Percentiles rank a stretch among this genome's conserved stretches.
Conservation (phyloP, 2,888 invertebrate species). For the Lepetodrilus schrolli region DNA sequence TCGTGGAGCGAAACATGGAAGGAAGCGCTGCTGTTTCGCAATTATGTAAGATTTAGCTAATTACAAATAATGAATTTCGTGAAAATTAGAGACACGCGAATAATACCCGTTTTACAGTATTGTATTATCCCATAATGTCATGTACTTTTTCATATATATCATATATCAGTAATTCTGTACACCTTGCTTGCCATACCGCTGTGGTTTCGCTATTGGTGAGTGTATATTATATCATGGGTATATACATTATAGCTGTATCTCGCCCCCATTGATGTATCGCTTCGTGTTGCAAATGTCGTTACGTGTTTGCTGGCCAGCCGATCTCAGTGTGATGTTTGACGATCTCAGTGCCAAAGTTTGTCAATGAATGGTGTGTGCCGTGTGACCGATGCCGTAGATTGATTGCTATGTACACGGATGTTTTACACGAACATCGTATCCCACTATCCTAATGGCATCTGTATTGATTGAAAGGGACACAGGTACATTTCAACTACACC, state of each 20-base stretch:
- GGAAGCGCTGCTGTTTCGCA: too few species aligned
- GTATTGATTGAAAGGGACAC: conserved; percentile 3
- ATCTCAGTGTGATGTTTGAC: neutral
- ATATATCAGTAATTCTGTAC: conserved; percentile 5
- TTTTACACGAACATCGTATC: neutral
- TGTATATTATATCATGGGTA: conserved; percentile 17
- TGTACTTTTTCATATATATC: too few species aligned
- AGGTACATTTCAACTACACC: conserved; percentile 3
- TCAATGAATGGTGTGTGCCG: neutral
- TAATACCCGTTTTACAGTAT: too few species aligned
- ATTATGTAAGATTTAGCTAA: too few species aligned
- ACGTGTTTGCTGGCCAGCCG: neutral
- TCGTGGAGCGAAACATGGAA: too few species aligned
- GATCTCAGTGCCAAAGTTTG: neutral
- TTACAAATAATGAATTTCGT: too few species aligned
- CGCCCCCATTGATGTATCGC: neutral
- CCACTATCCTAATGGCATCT: neutral
- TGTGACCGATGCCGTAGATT: neutral
- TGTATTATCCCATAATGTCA: too few species aligned
- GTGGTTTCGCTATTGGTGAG: neutral
- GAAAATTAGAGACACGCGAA: too few species aligned
- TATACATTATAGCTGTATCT: neutral
- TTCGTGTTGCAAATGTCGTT: neutral
- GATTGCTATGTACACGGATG: neutral
- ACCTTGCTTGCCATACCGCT: neutral